A percentile compares a stretch with the other conserved stretches of the same genome.
Evolutionary conservation across 2,888 invertebrate genomes (phyloP).

Genomic region (Torymus auratus): DNA sequence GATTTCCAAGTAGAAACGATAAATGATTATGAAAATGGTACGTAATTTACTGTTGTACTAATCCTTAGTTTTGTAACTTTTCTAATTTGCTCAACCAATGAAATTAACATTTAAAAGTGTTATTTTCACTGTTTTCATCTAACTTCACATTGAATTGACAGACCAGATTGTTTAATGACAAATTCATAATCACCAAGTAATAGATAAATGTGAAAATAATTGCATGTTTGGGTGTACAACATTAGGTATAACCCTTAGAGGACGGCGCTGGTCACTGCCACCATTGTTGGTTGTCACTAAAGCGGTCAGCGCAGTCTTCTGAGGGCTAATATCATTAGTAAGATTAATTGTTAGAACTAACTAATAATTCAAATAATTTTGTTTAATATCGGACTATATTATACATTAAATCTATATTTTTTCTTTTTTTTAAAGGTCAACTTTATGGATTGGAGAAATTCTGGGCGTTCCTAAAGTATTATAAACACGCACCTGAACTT

Average conservation of each 20-base stretch:
- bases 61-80: no score
- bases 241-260: no score
- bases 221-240: no score
- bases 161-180: no score
- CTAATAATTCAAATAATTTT: neutral
- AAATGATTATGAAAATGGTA: conserved; percentile 91
- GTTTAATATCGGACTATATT: neutral
- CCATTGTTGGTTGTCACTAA: no score
- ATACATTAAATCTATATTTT: neutral
- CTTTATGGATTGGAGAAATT: conserved; percentile 99
- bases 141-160: neutral
- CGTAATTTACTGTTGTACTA: conserved; percentile 60
- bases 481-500: conserved; percentile 87
- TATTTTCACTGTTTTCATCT: neutral
- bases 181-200: no score
- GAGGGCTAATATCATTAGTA: no score
- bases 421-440: conserved; percentile 82
- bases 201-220: no score
- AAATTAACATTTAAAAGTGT: neutral
- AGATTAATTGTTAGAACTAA: neutral
- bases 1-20: conserved; percentile 97
- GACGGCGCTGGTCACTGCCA: no score
- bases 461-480: conserved; percentile 99
- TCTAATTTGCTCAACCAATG: no score
- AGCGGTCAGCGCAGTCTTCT: no score